A percentile compares a stretch with the other conserved stretches of the same genome.
Conservation (phyloP, 2,113 vertebrate species). For the Phrynosoma platyrhinos region DNA sequence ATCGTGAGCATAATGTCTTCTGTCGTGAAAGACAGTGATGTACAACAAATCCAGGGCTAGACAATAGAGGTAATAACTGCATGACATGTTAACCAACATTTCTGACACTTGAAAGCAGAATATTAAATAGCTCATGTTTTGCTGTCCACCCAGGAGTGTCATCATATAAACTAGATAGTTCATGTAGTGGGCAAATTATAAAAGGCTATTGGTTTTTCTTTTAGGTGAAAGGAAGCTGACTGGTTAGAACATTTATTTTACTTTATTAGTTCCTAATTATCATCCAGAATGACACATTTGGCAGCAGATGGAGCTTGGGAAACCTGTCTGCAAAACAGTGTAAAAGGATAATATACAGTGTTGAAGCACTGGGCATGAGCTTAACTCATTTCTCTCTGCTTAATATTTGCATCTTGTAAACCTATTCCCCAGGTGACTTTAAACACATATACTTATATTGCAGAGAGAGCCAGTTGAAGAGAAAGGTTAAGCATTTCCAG, state of each 20-base stretch:
- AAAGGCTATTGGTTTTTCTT: background rate
- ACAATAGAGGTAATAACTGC: background rate
- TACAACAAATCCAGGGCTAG: background rate
- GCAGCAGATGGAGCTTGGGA: background rate
- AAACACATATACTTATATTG: background rate
- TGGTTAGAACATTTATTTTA: too few species aligned
- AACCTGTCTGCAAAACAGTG: background rate
- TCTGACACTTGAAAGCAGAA: background rate
- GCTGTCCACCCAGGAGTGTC: too few species aligned
- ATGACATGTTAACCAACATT: background rate
- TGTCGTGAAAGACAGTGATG: background rate
- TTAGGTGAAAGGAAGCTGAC: background rate
- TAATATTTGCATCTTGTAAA: too few species aligned
- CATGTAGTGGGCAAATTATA: background rate
- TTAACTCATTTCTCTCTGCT: background rate
- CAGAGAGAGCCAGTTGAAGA: background rate
- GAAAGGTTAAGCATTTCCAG: background rate
- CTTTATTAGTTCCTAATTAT: background rate
- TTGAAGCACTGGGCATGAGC: background rate
- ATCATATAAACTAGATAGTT: background rate
- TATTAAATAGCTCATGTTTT: background rate
- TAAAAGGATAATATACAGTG: background rate
- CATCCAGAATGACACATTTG: too few species aligned
- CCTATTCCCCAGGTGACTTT: background rate
- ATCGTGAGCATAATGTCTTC: background rate